Evolutionary conservation across 2,888 invertebrate genomes (phyloP), one percentile per base, ranked within the genome.

Genomic region (Stramonita haemastoma): DNA sequence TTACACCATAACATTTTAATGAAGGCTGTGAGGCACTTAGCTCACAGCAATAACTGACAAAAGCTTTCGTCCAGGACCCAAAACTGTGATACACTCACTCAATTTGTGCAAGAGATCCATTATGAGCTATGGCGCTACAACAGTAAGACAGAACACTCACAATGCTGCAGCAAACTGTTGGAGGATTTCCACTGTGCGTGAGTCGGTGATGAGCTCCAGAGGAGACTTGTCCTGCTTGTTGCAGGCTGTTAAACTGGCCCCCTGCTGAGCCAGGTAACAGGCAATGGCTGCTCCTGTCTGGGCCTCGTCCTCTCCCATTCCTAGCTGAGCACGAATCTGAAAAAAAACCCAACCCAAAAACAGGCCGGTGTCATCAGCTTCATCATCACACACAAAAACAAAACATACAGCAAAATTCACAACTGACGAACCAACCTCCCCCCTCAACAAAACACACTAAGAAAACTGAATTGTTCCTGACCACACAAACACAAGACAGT

Each of bases 201-300:
- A 94, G 92, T 97, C 97, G 66, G 97, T 97, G 86, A 98, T 96
- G 92, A 97, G 96, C 94, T 97, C 97, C 70, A 97, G 96, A n/a
- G 97, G 97, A n/a, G 97, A 97, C 91, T 97, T 97, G 13, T 97
- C 97, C 93, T 97, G 97, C 88, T 96, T 97, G 94, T 98, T 98
- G 90, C 97, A 97, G 15, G 97, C 96, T 90, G 97, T 97, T 34
- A 97, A 96, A 93, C 97, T 97, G 5, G 95, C 95, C 15, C 96
- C 97, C 93, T 97, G 97, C 92, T 97, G 97, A 11, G 97, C 97
- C 87, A 98, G 96, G 95, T 97, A 98, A 94, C 98, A 97, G 5
- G 97, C 97, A 88, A 98, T 97, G 26, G 98, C 97, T 91, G 97
- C 96, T 93, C 97, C 97, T 70, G 97, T 96, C 86, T 93, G 93